Conservation (phyloP, 2,888 invertebrate genomes). For the Spisula solida region DNA sequence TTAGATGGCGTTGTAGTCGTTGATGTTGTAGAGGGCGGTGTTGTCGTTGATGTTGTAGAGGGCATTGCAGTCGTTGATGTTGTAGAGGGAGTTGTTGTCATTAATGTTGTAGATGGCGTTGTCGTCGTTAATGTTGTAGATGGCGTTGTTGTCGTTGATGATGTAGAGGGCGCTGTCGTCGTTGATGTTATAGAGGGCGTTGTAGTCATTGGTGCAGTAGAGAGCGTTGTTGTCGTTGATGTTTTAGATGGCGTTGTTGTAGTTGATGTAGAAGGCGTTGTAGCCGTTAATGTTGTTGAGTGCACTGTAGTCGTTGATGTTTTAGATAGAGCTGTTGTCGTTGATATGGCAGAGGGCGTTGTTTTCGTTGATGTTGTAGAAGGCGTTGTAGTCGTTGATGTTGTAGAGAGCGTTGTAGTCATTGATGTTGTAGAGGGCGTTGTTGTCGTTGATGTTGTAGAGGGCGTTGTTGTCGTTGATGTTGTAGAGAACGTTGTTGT, state of each 20-base stretch:
- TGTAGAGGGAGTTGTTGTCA: no score
- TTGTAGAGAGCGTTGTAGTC: background rate
- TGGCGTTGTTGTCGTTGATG: no score
- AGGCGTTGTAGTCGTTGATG: background rate
- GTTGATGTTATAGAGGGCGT: no score
- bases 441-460: background rate
- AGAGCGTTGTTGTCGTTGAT: background rate
- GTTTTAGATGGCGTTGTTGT: background rate
- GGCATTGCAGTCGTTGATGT: no score
- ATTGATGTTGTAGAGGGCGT: background rate
- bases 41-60: background rate
- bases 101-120: no score
- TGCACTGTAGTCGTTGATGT: no score
- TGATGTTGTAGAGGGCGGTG: background rate
- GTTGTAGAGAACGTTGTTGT: background rate
- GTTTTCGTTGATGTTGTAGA: background rate
- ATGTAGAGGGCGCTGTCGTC: no score
- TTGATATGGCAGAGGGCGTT: background rate
- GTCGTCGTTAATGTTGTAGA: no score
- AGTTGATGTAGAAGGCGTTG: no score
- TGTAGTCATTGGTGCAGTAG: no score
- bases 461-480: background rate
- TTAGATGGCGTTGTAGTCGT: constrained; percentile 8
- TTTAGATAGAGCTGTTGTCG: background rate
- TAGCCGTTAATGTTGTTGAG: no score